Evolutionary conservation across 2,113 vertebrate genomes (phyloP).

Genomic region (Orientallactaga bullata): DNA sequence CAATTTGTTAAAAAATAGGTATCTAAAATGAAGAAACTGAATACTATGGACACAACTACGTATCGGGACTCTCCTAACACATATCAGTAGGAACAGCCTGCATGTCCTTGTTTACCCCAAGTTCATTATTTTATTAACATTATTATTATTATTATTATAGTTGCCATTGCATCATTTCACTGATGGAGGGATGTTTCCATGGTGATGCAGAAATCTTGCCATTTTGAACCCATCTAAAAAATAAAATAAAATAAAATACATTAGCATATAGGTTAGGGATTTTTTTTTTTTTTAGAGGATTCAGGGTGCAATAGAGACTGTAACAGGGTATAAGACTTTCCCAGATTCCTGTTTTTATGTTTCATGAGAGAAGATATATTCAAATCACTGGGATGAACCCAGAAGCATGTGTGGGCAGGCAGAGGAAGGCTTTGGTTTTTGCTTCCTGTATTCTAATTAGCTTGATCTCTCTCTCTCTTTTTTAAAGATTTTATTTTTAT

Average conservation of each 20-base stretch:
- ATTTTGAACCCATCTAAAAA: slow-evolving; percentile 24
- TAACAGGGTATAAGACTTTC: neutral
- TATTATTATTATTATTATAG: slow-evolving; percentile 56
- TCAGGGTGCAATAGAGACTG: neutral
- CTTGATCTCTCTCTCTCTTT: neutral
- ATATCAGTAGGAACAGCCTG: neutral
- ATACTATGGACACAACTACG: neutral
- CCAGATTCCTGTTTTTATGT: neutral
- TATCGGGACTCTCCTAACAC: neutral
- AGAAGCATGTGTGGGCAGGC: neutral
- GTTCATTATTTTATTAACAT: slow-evolving; percentile 60
- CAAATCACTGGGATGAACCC: neutral
- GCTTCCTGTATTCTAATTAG: slow-evolving; percentile 10
- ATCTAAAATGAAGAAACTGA: neutral
- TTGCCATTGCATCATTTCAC: slow-evolving; percentile 50
- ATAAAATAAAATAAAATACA: too few species aligned
- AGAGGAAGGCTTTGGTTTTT: neutral
- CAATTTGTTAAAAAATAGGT: neutral
- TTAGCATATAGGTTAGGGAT: neutral
- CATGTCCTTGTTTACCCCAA: slow-evolving; percentile 21
- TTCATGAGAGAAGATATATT: neutral
- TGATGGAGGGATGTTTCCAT: slow-evolving; percentile 30
- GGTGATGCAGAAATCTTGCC: slow-evolving; percentile 5
- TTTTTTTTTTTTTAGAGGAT: slow-evolving; percentile 13
- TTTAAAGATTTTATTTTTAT: too few species aligned